A percentile compares a stretch with the other conserved stretches of the same genome.
Evolutionary conservation across 35 echinoderm and acorn worm genomes (phyloP).

Genomic region (Diadema setosum): DNA sequence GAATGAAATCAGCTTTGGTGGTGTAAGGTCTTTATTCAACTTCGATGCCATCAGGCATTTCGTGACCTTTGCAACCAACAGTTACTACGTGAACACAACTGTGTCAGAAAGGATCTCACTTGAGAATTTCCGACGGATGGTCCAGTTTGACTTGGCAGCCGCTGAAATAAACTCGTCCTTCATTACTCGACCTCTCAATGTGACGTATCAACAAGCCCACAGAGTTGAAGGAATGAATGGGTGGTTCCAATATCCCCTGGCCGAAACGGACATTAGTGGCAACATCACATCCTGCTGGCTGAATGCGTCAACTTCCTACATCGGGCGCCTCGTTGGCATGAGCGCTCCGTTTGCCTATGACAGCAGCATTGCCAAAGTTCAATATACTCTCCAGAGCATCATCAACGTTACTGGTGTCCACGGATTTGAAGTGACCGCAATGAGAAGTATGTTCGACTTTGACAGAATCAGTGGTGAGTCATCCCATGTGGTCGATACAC

Average conservation of each 20-base stretch:
- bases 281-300: conserved; percentile 2
- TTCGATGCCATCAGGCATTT: background rate
- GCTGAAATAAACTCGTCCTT: background rate
- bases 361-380: conserved; percentile 10
- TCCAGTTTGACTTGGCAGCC: background rate
- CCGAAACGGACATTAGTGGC: background rate
- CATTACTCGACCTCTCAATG: background rate
- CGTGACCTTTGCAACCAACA: background rate
- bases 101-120: background rate
- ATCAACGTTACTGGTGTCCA: conserved; percentile 27
- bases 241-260: background rate
- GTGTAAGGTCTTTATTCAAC: conserved; percentile 15
- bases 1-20: conserved; percentile 17
- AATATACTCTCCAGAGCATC: conserved; percentile 13
- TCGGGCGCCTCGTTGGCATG: conserved; percentile 24
- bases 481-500: conserved; percentile 7
- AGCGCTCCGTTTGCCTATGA: conserved; percentile 11
- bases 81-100: background rate
- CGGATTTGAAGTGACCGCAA: conserved; percentile 34
- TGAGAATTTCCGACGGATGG: background rate
- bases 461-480: conserved; percentile 53
- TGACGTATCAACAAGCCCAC: background rate
- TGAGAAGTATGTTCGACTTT: conserved; percentile 47
- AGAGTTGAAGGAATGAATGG: background rate
- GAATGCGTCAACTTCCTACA: background rate